phyloP scores from a whole-genome alignment of 2,113 vertebrate species.

The Corydoras sp. region DNA sequence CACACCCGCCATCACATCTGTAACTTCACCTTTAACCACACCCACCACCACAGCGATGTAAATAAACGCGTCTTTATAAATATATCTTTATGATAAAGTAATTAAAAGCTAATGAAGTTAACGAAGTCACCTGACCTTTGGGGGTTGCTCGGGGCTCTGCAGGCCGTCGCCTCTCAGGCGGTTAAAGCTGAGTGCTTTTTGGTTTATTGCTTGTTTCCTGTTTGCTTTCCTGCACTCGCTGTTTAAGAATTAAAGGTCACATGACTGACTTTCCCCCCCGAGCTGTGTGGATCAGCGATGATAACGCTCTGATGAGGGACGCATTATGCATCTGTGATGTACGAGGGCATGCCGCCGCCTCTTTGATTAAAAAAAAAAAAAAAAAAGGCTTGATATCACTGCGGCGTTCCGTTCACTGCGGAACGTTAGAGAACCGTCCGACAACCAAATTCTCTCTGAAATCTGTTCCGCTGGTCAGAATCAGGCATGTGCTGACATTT shows the following conservation, averaged over 20 bases:
- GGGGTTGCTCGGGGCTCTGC: constrained; percentile 1
- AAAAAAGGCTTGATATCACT: no score
- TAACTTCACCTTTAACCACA: no score
- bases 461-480: not conserved
- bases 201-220: constrained; percentile 50
- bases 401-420: no score
- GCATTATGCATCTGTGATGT: no score
- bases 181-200: constrained; percentile 66
- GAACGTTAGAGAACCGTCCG: no score
- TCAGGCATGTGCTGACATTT: not conserved
- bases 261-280: constrained; percentile 47
- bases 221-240: constrained; percentile 49
- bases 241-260: constrained; percentile 55
- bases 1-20: no score
- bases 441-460: no score
- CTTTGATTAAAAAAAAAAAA: no score
- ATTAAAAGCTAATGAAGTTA: constrained; percentile 5
- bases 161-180: constrained; percentile 67
- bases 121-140: not conserved
- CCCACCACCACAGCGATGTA: no score
- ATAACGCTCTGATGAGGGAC: not conserved
- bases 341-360: not conserved
- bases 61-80: no score
- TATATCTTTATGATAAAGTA: no score
- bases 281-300: not conserved